Conservation (phyloP, 2,888 invertebrate genomes). For the Orchesella flavescens region DNA sequence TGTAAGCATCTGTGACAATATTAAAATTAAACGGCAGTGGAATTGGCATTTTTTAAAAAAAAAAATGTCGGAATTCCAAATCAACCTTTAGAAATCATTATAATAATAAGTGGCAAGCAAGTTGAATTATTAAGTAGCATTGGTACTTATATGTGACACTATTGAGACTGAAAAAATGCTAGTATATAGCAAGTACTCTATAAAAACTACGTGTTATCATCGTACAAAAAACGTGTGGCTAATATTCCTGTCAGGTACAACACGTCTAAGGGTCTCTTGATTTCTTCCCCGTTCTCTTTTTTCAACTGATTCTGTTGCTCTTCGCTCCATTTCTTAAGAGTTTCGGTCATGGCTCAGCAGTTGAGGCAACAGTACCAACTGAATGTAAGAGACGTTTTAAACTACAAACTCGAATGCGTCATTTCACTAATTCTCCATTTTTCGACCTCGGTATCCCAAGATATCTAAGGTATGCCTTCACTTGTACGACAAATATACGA, state of each 20-base stretch:
- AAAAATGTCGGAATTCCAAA: too few relatives aligned
- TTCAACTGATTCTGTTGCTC: constrained; percentile 31
- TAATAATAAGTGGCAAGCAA: too few relatives aligned
- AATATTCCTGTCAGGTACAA: constrained; percentile 71
- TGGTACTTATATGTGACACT: neutral
- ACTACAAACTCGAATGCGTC: neutral
- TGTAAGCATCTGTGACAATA: too few relatives aligned
- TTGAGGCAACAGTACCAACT: constrained; percentile 14
- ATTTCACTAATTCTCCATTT: neutral
- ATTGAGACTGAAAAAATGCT: constrained; percentile 40
- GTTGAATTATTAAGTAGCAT: neutral
- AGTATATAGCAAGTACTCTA: constrained; percentile 49
- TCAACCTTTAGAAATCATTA: too few relatives aligned
- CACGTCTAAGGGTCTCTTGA: constrained; percentile 63
- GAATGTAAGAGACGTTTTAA: constrained; percentile 1
- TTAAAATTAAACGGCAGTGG: too few relatives aligned
- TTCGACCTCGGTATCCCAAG: too few relatives aligned
- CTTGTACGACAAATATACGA: too few relatives aligned
- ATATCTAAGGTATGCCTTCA: too few relatives aligned
- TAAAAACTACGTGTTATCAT: constrained; percentile 54
- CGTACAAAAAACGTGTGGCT: constrained; percentile 71
- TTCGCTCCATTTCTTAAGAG: neutral
- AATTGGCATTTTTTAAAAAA: too few relatives aligned
- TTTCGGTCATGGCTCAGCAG: neutral
- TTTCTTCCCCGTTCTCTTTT: neutral